A percentile compares a stretch with the other conserved stretches of the same genome.
These are phyloP conservation scores for Aphrocallistes beatrix DNA, from an alignment of 37 sponge, comb jelly and placozoan species.

Conservation along the genomic window DNA sequence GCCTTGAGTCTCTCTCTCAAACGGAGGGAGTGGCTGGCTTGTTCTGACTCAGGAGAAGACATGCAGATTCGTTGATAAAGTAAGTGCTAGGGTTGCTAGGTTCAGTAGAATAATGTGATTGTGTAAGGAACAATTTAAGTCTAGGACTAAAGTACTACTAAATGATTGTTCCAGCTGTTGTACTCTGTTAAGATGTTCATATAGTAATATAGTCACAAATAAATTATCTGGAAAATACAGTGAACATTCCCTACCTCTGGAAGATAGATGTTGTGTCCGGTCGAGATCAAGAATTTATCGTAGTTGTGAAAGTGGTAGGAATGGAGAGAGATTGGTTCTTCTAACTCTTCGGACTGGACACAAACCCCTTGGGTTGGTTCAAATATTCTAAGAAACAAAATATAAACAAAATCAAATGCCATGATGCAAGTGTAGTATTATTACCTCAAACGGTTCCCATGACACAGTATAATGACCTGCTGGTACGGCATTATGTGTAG, in stretches of 20 bases:
- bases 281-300: background rate
- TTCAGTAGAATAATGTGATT: background rate
- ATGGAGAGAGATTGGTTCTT: background rate
- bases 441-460: background rate
- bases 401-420: background rate
- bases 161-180: background rate
- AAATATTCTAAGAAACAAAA: background rate
- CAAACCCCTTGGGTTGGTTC: background rate
- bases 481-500: background rate
- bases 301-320: background rate
- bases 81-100: constrained; percentile 13
- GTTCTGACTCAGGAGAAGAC: background rate
- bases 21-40: constrained; percentile 10
- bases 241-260: constrained; percentile 9
- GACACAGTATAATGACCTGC: background rate
- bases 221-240: background rate
- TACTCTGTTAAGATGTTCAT: background rate
- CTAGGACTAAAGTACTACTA: background rate
- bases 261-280: background rate
- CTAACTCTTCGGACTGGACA: background rate
- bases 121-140: background rate
- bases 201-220: background rate
- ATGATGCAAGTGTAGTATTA: no score
- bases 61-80: background rate
- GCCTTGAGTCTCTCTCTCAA: background rate